phyloP scores from a whole-genome alignment of 2,888 invertebrate species.

The Euproctis similis region DNA sequence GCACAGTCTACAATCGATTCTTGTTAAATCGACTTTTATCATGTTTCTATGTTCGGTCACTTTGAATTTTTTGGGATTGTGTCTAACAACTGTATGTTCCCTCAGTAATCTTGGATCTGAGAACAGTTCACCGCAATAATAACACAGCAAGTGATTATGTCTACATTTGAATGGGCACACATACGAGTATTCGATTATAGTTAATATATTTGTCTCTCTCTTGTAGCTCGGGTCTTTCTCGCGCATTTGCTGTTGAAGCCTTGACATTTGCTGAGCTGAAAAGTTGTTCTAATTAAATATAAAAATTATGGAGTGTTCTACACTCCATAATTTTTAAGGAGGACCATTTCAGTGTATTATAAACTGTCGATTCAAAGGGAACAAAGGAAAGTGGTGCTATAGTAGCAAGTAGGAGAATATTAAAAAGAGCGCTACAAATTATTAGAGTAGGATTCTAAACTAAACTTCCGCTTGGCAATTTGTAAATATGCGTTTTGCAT shows the following conservation, averaged over 20 bases:
- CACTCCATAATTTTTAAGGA: too few relatives aligned
- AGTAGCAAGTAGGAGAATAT: too few relatives aligned
- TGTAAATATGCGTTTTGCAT: too few relatives aligned
- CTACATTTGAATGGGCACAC: constrained; percentile 62
- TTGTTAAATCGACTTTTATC: constrained; percentile 54
- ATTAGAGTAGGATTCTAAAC: too few relatives aligned
- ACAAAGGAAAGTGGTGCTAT: too few relatives aligned
- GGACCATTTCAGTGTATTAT: too few relatives aligned
- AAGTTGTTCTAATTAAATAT: too few relatives aligned
- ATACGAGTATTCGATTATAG: constrained; percentile 53
- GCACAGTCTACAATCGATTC: constrained; percentile 58
- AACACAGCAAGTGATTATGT: constrained; percentile 58
- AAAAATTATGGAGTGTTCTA: too few relatives aligned
- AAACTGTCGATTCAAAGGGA: too few relatives aligned
- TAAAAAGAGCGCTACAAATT: too few relatives aligned
- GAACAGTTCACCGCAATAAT: constrained; percentile 52
- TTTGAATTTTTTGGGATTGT: constrained; percentile 54
- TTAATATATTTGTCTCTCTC: constrained; percentile 54
- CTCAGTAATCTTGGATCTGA: constrained; percentile 37
- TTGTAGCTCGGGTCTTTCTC: constrained; percentile 57
- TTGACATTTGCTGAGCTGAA: constrained; percentile 46
- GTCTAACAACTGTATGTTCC: constrained; percentile 33
- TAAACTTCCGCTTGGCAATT: too few relatives aligned
- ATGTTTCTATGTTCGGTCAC: constrained; percentile 57
- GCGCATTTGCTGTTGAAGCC: constrained; percentile 52